Evolutionary conservation across 2,888 invertebrate species (phyloP), one percentile per base, ranked within the genome.

Genomic region (Antitype chi): DNA sequence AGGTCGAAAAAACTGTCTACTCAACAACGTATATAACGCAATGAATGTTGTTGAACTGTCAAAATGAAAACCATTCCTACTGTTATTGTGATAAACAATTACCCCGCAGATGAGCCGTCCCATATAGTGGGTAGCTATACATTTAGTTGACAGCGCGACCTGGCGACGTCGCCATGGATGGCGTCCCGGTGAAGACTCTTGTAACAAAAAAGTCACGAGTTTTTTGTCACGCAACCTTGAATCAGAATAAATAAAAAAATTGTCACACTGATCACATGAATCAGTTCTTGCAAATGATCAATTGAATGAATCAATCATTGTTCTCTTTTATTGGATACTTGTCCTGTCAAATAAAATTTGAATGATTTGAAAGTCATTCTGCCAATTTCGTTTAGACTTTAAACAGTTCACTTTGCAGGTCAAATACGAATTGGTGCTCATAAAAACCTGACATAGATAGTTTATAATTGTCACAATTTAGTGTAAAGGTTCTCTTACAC

Each of bases 271-370:
- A 77, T 60, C 49, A 62, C 60, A 77, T 66, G 69, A 60, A 60
- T 15, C 4, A 72, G 47, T 80, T 72, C 66, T 25, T 13, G 38
- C 1, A 72, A 75, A 63, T 53, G 25, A 52, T 52, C 72, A 73
- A 76, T 76, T 76, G 77, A 53, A 68, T 68, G 13, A 73, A 68
- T 73, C 53, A 38, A 60, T 68, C 52, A 66, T 20, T 64, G 9
- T 73, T 59, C 13, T 49, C 7, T 59, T 43, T 59, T 70, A 70
- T 64, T 68, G 49, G 38, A 60, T 43, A 52, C 43, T 25, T 63
- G 63, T 32, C 25, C 62, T 60, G 59, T 32, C 25, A 59, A 62
- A 76, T 75, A 70, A 80, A 80, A 73, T 32, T 23, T 70, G 0
- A 59, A 28, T 53, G 47, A 62, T 66, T 69, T 75, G 28, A 57